phyloP scores from a whole-genome alignment of 2,888 invertebrate species.

The Lasioglossum oenotherae region DNA sequence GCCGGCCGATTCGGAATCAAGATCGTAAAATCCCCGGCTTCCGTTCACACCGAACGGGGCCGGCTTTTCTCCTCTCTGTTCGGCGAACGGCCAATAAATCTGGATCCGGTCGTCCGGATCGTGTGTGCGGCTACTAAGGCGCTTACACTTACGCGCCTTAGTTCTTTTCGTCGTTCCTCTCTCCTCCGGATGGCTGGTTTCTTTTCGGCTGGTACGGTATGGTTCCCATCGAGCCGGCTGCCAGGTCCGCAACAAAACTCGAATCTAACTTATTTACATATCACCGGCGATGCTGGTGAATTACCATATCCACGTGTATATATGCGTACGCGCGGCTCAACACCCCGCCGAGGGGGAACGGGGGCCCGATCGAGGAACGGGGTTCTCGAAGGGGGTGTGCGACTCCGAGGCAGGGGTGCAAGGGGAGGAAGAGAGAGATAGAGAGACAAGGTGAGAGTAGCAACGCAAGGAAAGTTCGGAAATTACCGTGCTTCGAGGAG shows the following conservation, averaged over 20 bases:
- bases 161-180: conserved; percentile 50
- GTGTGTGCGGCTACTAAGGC: conserved; percentile 82
- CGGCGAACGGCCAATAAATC: conserved; percentile 82
- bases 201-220: conserved; percentile 66
- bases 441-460: not conserved
- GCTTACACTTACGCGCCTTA: conserved; percentile 76
- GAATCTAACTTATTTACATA: conserved; percentile 84
- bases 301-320: conserved; percentile 81
- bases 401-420: not conserved
- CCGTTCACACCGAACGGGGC: conserved; percentile 79
- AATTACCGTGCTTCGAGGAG: not conserved
- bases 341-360: conserved; percentile 29
- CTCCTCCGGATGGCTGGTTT: conserved; percentile 59
- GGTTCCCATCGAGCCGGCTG: conserved; percentile 81
- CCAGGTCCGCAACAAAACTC: conserved; percentile 80
- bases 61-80: conserved; percentile 50
- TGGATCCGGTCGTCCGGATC: conserved; percentile 78
- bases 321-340: conserved; percentile 52
- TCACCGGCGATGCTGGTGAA: conserved; percentile 80
- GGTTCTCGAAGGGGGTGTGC: conserved; percentile 1
- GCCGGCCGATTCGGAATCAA: conserved; percentile 69
- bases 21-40: conserved; percentile 80
- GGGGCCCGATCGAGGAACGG: conserved; percentile 1
- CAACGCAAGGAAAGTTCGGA: not conserved
- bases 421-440: not conserved